Evolutionary conservation across 2,888 invertebrate genomes (phyloP).

Genomic region (Lacanobia wlatinum): DNA sequence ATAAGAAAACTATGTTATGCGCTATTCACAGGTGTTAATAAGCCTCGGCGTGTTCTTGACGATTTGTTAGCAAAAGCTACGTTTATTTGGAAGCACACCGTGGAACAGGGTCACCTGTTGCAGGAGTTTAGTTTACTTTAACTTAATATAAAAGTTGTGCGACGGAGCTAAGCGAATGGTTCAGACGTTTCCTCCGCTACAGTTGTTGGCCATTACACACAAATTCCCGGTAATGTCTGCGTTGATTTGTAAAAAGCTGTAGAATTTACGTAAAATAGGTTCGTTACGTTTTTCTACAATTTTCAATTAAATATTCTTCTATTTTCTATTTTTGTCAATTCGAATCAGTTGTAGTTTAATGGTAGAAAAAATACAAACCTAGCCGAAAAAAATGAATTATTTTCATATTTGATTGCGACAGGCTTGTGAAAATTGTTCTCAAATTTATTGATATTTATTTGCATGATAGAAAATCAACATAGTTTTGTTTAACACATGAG

Average conservation of each 20-base stretch:
- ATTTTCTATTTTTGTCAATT: too few species aligned
- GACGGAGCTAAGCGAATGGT: slow-evolving; percentile 2
- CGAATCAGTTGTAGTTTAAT: too few species aligned
- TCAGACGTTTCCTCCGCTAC: not conserved
- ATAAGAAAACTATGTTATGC: not conserved
- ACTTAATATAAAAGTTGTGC: slow-evolving; percentile 49
- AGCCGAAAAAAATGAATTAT: too few species aligned
- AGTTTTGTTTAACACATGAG: too few species aligned
- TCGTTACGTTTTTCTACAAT: not conserved
- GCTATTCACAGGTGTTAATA: not conserved
- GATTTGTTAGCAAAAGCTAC: not conserved
- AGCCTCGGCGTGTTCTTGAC: not conserved
- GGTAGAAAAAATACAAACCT: too few species aligned
- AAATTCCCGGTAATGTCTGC: not conserved
- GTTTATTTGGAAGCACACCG: slow-evolving; percentile 7
- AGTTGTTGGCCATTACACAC: not conserved
- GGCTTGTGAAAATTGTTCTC: too few species aligned
- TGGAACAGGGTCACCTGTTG: slow-evolving; percentile 47
- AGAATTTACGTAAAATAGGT: not conserved
- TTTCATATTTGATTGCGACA: too few species aligned
- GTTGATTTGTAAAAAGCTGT: not conserved
- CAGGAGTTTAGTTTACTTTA: slow-evolving; percentile 31
- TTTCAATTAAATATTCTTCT: not conserved
- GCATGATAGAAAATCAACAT: too few species aligned
- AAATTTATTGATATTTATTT: too few species aligned